Conservation (phyloP, 1,140 invertebrate species). For the Schlechtendalia chinensis region DNA sequence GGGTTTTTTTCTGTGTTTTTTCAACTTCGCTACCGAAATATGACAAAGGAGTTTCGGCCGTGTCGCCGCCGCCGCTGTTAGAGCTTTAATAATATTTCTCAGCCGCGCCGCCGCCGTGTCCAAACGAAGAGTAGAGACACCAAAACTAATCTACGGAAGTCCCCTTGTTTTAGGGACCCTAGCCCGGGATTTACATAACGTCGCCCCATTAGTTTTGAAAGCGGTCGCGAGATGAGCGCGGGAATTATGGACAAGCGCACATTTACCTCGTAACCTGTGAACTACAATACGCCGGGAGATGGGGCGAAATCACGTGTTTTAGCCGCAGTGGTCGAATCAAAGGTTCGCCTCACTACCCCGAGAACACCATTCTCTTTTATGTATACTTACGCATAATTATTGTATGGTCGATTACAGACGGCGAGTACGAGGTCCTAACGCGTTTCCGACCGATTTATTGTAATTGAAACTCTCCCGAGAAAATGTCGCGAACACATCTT, state of each 20-base stretch:
- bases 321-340: background rate
- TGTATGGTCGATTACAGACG: too few relatives aligned
- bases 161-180: background rate
- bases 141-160: slow-evolving; percentile 15
- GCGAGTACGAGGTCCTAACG: too few relatives aligned
- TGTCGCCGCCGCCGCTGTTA: background rate
- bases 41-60: slow-evolving; percentile 1
- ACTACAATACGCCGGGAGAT: background rate
- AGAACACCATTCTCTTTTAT: too few relatives aligned
- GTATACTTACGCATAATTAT: too few relatives aligned
- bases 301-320: background rate
- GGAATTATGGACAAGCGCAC: background rate
- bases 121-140: background rate
- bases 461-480: too few relatives aligned
- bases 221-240: background rate
- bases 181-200: slow-evolving; percentile 28
- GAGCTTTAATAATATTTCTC: slow-evolving; percentile 15
- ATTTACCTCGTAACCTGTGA: background rate
- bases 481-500: too few relatives aligned
- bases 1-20: background rate
- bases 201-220: slow-evolving; percentile 2
- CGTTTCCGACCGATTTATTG: too few relatives aligned
- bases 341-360: background rate
- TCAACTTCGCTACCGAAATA: slow-evolving; percentile 2
- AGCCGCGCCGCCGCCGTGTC: background rate